Percentiles rank a stretch among this genome's conserved stretches.
phyloP scores from a whole-genome alignment of 2,797 vertebrate genomes.

The Phataginus tetradactyla region DNA sequence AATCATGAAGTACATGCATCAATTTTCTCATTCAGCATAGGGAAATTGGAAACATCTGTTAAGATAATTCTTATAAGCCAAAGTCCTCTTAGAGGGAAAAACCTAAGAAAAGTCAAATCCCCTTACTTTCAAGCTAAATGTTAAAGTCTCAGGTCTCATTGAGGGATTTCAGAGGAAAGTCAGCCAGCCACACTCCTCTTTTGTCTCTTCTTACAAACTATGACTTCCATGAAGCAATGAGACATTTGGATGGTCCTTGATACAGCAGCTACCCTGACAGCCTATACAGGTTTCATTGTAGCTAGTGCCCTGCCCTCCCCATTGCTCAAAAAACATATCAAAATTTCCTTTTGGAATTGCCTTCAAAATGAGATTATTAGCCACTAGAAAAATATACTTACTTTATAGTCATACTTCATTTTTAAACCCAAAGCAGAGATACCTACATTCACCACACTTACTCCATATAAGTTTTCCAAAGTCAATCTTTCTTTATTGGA shows the following conservation, averaged over 20 bases:
- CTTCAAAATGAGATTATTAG: not conserved
- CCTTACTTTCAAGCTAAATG: not conserved
- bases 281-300: not conserved
- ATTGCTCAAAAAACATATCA: not conserved
- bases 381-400: not conserved
- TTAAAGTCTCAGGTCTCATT: not conserved
- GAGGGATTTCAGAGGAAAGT: conserved; percentile 1
- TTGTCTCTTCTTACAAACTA: not conserved
- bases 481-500: not conserved
- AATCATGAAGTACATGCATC: not conserved
- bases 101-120: not conserved
- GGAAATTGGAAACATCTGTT: conserved; percentile 30
- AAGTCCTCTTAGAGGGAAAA: conserved; percentile 3
- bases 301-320: not conserved
- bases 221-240: not conserved
- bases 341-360: conserved; percentile 17
- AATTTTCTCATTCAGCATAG: conserved; percentile 11
- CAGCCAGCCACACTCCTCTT: not conserved
- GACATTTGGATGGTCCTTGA: not conserved
- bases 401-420: not conserved
- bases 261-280: not conserved
- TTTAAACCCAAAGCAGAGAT: conserved; percentile 10
- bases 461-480: not conserved
- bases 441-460: not conserved
- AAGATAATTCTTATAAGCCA: conserved; percentile 15